Percentiles rank a stretch among this genome's conserved stretches.
These are phyloP conservation scores for Nerophis ophidion DNA, from an alignment of 2,113 vertebrate species.

Conservation along the genomic window DNA sequence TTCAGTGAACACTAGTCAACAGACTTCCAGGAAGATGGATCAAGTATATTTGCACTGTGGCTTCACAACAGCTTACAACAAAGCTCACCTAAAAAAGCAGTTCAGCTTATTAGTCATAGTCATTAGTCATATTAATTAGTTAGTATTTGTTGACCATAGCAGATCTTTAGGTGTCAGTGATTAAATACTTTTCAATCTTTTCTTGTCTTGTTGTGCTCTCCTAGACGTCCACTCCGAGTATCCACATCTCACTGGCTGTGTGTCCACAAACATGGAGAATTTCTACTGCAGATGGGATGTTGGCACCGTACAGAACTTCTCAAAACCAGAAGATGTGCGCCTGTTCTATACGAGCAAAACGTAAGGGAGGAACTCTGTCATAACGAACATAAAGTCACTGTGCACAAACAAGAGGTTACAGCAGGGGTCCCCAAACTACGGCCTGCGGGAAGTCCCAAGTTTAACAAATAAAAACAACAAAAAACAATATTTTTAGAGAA, in stretches of 20 bases:
- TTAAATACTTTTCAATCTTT: not conserved
- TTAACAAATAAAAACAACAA: too few relatives aligned
- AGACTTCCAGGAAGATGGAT: constrained; percentile 51
- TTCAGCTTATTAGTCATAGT: too few relatives aligned
- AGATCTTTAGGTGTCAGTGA: not conserved
- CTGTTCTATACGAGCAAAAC: constrained; percentile 79
- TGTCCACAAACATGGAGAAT: constrained; percentile 85
- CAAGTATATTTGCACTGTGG: constrained; percentile 13
- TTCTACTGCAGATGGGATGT: constrained; percentile 86
- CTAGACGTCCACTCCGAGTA: constrained; percentile 55
- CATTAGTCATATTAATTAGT: too few relatives aligned
- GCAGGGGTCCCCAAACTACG: not conserved
- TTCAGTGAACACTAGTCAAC: constrained; percentile 26
- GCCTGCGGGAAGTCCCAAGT: too few relatives aligned
- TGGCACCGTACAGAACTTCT: constrained; percentile 63
- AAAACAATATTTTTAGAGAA: too few relatives aligned
- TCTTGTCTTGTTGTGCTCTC: not conserved
- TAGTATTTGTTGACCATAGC: not conserved
- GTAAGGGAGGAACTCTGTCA: constrained; percentile 30
- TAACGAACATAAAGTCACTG: not conserved
- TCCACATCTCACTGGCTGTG: constrained; percentile 79
- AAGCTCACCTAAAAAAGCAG: not conserved
- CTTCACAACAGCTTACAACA: constrained; percentile 4
- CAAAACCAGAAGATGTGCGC: constrained; percentile 68
- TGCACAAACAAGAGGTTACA: not conserved